Conservation (phyloP, 2,888 invertebrate species). For the Ectemnius continuus region DNA sequence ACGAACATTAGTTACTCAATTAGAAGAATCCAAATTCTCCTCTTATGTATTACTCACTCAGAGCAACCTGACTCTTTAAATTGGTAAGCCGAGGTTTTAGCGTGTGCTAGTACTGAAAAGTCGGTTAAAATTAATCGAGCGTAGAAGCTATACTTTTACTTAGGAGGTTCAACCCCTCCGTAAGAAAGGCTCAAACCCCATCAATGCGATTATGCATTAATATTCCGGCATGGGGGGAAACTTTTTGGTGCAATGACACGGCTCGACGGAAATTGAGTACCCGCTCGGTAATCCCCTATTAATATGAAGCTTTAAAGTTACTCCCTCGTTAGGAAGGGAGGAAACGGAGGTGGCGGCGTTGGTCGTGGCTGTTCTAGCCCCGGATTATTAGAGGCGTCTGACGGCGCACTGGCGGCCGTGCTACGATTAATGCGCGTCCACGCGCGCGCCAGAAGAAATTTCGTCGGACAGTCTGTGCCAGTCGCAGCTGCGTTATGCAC, state of each 20-base stretch:
- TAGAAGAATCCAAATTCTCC: too few species aligned
- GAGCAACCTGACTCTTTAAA: too few species aligned
- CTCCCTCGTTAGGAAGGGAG: conserved; percentile 40
- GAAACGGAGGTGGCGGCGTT: conserved; percentile 42
- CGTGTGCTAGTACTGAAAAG: background rate
- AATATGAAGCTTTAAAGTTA: conserved; percentile 64
- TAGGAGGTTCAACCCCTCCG: conserved; percentile 11
- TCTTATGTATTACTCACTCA: too few species aligned
- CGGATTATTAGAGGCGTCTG: conserved; percentile 53
- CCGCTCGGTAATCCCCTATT: conserved; percentile 59
- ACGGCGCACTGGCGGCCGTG: conserved; percentile 21
- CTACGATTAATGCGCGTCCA: conserved; percentile 55
- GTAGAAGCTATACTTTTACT: background rate
- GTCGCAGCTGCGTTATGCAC: conserved; percentile 43
- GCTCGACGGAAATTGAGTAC: conserved; percentile 56
- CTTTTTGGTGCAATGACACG: conserved; percentile 49
- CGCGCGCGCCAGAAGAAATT: conserved; percentile 46
- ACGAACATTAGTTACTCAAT: too few species aligned
- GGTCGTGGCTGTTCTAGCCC: conserved; percentile 35
- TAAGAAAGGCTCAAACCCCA: conserved; percentile 36
- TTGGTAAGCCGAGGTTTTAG: too few species aligned
- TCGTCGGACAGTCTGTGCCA: conserved; percentile 25
- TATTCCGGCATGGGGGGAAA: conserved; percentile 51
- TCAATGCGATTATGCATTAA: conserved; percentile 52
- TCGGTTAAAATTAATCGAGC: conserved; percentile 37